Conservation (phyloP, 2,113 vertebrate species). For the Platycercus adscitus region DNA sequence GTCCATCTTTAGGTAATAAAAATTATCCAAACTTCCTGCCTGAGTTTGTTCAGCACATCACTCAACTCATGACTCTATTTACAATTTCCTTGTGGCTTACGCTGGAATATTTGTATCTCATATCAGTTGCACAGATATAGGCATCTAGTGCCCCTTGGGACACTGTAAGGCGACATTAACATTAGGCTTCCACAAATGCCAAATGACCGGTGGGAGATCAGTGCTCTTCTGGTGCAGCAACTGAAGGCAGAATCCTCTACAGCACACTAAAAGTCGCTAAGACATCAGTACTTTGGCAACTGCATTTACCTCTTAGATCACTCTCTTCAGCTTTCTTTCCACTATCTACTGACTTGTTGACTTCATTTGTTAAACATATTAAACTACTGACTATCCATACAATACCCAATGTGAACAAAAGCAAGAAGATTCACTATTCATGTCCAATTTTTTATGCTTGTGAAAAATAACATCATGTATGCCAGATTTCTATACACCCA, state of each 20-base stretch:
- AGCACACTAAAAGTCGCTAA: background rate
- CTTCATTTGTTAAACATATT: background rate
- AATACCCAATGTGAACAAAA: background rate
- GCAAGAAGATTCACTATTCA: background rate
- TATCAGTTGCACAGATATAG: background rate
- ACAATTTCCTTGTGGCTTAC: background rate
- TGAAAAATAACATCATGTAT: background rate
- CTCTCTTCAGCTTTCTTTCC: background rate
- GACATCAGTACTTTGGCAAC: too few species aligned
- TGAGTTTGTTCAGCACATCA: background rate
- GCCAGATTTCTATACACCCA: background rate
- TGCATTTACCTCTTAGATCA: background rate
- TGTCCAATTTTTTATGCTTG: background rate
- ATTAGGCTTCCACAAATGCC: background rate
- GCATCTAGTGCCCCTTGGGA: background rate
- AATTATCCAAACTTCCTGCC: background rate
- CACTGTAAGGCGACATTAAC: background rate
- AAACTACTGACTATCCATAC: background rate
- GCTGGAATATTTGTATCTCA: background rate
- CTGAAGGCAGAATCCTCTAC: background rate
- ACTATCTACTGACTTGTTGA: background rate
- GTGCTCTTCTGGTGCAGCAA: background rate
- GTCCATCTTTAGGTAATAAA: background rate
- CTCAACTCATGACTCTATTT: background rate
- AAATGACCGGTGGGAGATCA: background rate